These are phyloP conservation scores for Trilocha varians DNA, from an alignment of 2,888 invertebrate species.

Conservation along the genomic window DNA sequence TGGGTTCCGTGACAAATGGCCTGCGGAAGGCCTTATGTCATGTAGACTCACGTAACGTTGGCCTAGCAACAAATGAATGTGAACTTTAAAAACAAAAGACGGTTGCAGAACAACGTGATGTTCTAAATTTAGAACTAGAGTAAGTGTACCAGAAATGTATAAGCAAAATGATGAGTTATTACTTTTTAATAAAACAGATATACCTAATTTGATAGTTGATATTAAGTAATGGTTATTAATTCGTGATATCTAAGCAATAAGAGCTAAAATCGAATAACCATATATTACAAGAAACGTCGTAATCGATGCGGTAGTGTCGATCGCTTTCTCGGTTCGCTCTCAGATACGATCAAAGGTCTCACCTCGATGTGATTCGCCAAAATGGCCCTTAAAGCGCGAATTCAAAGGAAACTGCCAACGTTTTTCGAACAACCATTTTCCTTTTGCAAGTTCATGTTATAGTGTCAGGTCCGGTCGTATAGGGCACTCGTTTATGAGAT, in stretches of 20 bases:
- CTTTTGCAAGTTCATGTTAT: constrained; percentile 42
- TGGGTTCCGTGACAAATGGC: constrained; percentile 72
- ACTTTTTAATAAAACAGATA: too few species aligned
- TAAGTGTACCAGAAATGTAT: too few species aligned
- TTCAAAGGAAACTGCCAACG: constrained; percentile 36
- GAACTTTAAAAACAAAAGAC: constrained; percentile 30
- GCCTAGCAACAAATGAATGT: constrained; percentile 38
- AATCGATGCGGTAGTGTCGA: constrained; percentile 42
- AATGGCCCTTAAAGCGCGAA: constrained; percentile 34
- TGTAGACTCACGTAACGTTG: constrained; percentile 3
- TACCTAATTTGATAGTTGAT: too few species aligned
- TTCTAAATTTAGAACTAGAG: neutral
- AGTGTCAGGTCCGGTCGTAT: constrained; percentile 40
- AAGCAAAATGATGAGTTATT: too few species aligned
- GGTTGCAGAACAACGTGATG: neutral
- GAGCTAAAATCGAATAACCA: constrained; percentile 28
- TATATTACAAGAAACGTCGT: constrained; percentile 22
- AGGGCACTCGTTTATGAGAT: constrained; percentile 43
- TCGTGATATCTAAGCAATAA: constrained; percentile 17
- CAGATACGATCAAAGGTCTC: constrained; percentile 55
- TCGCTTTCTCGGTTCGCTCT: constrained; percentile 51
- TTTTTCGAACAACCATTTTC: constrained; percentile 45
- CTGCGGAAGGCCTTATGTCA: constrained; percentile 56
- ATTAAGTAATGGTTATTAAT: too few species aligned
- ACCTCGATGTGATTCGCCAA: constrained; percentile 36